phyloP scores from a whole-genome alignment of 2,113 vertebrate genomes.

The Rhinichthys klamathensis region DNA sequence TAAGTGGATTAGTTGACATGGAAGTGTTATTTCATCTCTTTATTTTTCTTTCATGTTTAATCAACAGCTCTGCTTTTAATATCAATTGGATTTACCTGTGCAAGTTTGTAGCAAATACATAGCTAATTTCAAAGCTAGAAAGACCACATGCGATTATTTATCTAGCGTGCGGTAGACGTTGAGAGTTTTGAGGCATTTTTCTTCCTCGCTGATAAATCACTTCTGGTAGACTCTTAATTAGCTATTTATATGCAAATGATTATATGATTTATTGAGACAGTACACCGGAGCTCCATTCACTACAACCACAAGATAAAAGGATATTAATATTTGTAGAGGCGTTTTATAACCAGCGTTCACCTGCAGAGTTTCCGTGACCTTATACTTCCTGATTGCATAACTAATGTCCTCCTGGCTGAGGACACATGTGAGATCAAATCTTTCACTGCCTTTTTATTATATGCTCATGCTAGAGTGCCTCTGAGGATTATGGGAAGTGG shows the following conservation, averaged over 20 bases:
- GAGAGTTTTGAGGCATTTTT: slow-evolving; percentile 54
- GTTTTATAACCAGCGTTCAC: slow-evolving; percentile 49
- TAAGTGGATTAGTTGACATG: not conserved
- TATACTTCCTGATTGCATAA: slow-evolving; percentile 48
- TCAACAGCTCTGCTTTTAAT: not conserved
- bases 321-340: slow-evolving; percentile 45
- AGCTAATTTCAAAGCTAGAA: not conserved
- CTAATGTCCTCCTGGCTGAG: slow-evolving; percentile 51
- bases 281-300: slow-evolving; percentile 47
- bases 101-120: slow-evolving; percentile 2
- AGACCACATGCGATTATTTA: slow-evolving; percentile 57
- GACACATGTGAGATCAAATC: slow-evolving; percentile 42
- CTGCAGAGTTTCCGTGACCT: slow-evolving; percentile 50
- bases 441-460: slow-evolving; percentile 38
- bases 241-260: slow-evolving; percentile 67
- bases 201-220: slow-evolving; percentile 60
- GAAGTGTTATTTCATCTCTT: slow-evolving; percentile 18
- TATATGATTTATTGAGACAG: slow-evolving; percentile 58
- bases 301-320: slow-evolving; percentile 51
- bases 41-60: not conserved
- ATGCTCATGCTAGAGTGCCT: slow-evolving; percentile 19
- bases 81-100: slow-evolving; percentile 8
- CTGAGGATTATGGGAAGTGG: slow-evolving; percentile 31
- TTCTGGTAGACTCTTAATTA: slow-evolving; percentile 61
- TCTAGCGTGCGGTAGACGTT: slow-evolving; percentile 22